These are phyloP conservation scores for Semnornis frantzii DNA, from an alignment of 2,113 vertebrate species.

Conservation along the genomic window DNA sequence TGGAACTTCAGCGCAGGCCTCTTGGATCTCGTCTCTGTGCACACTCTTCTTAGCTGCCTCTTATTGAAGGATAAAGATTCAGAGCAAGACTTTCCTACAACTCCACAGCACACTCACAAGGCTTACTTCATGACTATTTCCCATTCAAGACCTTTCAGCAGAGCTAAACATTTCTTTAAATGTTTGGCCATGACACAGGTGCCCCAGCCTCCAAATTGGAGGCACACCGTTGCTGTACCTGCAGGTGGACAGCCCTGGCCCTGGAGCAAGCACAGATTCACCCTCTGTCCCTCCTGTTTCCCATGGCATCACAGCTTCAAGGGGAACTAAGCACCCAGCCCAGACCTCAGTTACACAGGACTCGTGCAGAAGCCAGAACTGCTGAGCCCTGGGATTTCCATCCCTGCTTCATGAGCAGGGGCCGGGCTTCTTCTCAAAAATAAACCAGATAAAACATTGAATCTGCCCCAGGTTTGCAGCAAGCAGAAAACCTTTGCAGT, in stretches of 20 bases:
- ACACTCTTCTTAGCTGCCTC: neutral
- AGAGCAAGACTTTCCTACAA: neutral
- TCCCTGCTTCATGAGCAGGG: neutral
- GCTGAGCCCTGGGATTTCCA: neutral
- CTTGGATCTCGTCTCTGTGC: neutral
- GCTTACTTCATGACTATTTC: neutral
- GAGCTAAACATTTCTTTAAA: neutral
- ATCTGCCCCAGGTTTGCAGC: neutral
- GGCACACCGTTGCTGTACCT: neutral
- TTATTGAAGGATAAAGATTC: neutral
- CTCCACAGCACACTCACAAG: neutral
- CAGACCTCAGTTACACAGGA: neutral
- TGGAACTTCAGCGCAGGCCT: neutral
- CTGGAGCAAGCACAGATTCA: neutral
- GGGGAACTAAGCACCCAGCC: neutral
- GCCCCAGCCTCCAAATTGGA: neutral
- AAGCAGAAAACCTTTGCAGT: neutral
- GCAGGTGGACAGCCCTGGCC: neutral
- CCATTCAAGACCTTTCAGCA: neutral
- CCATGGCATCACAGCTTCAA: neutral
- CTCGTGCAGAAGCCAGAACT: neutral
- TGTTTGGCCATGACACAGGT: neutral
- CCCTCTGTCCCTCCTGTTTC: neutral
- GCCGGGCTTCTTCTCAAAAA: neutral
- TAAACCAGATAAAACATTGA: neutral